Conservation (phyloP, 2,113 vertebrate genomes). For the Vidua chalybeata region DNA sequence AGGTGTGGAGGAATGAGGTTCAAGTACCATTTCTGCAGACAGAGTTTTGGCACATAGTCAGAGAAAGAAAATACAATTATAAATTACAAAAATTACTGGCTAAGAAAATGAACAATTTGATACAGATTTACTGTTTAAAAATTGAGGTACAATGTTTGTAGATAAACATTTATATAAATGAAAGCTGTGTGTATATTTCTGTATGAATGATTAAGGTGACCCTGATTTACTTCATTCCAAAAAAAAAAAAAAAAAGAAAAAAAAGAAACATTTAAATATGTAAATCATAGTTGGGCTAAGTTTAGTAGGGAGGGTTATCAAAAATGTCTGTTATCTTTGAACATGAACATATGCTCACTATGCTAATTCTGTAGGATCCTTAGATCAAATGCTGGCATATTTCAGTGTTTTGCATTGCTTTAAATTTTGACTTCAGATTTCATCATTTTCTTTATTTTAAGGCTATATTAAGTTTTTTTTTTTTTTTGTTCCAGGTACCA, state of each 20-base stretch:
- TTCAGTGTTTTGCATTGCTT: neutral
- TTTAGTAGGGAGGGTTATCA: conserved; percentile 37
- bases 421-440: neutral
- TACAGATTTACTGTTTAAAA: neutral
- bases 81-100: neutral
- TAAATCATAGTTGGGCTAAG: conserved; percentile 11
- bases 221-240: neutral
- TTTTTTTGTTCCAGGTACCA: neutral
- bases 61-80: neutral
- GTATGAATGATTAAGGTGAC: neutral
- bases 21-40: neutral
- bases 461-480: neutral
- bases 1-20: neutral
- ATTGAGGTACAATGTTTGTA: neutral
- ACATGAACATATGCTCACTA: conserved; percentile 30
- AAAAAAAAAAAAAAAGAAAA: neutral
- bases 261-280: neutral
- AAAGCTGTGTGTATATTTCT: neutral
- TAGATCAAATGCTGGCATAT: neutral
- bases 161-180: neutral
- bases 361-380: neutral
- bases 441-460: neutral
- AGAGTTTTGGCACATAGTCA: neutral
- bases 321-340: conserved; percentile 39
- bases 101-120: neutral